Evolutionary conservation across 2,797 vertebrate species (phyloP).

Genomic region (Chromobotia macracanthus): DNA sequence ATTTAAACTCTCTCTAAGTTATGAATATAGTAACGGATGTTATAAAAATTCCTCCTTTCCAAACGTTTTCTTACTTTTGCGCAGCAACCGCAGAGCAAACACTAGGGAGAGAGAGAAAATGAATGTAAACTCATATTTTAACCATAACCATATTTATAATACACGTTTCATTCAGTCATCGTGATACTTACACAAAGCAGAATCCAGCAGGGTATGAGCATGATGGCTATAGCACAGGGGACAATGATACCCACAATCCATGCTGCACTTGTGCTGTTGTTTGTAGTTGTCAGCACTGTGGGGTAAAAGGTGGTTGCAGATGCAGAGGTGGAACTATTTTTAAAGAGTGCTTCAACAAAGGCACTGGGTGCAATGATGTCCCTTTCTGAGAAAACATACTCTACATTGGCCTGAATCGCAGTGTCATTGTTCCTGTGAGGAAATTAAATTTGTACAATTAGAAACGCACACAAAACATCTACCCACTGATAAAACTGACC

Average conservation of each 20-base stretch:
- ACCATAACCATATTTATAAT: no score
- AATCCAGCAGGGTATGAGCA: constrained; percentile 59
- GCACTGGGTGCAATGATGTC: not conserved
- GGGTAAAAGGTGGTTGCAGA: not conserved
- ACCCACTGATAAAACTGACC: no score
- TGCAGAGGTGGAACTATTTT: not conserved
- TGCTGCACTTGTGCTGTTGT: not conserved
- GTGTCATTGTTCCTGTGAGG: not conserved
- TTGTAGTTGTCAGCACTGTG: not conserved
- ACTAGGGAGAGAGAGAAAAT: constrained; percentile 26
- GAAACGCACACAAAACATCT: not conserved
- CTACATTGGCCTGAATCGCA: not conserved
- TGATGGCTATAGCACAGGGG: constrained; percentile 55
- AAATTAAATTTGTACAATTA: not conserved
- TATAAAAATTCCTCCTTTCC: constrained; percentile 49
- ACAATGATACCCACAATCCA: constrained; percentile 62
- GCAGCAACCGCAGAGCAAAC: constrained; percentile 49
- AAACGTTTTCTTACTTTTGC: constrained; percentile 42
- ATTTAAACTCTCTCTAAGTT: constrained; percentile 28
- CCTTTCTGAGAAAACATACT: not conserved
- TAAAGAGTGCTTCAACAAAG: not conserved
- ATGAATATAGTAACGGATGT: constrained; percentile 34
- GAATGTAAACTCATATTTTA: not conserved
- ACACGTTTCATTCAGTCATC: not conserved
- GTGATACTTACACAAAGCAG: constrained; percentile 60